These are phyloP conservation scores for Tyto alba DNA, from an alignment of 2,113 vertebrate genomes.

Conservation along the genomic window DNA sequence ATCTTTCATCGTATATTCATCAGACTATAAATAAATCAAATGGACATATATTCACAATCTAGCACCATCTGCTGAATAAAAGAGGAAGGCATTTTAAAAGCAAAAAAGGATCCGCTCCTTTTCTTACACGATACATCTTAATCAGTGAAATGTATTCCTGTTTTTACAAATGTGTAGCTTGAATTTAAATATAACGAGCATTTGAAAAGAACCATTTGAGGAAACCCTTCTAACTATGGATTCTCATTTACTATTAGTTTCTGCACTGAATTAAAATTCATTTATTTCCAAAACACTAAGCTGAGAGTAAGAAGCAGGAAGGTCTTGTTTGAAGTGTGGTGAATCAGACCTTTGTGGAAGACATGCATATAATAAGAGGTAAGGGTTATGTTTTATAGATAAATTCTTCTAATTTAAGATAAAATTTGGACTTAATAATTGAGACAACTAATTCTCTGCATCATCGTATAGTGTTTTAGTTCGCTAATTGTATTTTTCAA, in stretches of 20 bases:
- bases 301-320: not conserved
- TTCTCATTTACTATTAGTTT: not conserved
- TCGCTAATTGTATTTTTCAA: not conserved
- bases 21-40: slow-evolving; percentile 52
- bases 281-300: not conserved
- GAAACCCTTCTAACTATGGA: not conserved
- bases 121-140: not conserved
- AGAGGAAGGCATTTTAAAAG: slow-evolving; percentile 25
- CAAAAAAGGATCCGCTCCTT: not conserved
- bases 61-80: slow-evolving; percentile 57
- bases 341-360: not conserved
- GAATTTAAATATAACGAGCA: not conserved
- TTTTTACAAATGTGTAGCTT: not conserved
- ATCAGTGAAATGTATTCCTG: not conserved
- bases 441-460: not conserved
- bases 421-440: not conserved
- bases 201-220: not conserved
- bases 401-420: not conserved
- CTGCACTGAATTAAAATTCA: not conserved
- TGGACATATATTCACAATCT: slow-evolving; percentile 61
- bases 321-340: not conserved
- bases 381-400: not conserved
- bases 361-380: not conserved
- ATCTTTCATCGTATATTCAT: slow-evolving; percentile 19
- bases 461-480: not conserved